Conservation (phyloP, 2,888 invertebrate genomes). For the Lithosia quadra region DNA sequence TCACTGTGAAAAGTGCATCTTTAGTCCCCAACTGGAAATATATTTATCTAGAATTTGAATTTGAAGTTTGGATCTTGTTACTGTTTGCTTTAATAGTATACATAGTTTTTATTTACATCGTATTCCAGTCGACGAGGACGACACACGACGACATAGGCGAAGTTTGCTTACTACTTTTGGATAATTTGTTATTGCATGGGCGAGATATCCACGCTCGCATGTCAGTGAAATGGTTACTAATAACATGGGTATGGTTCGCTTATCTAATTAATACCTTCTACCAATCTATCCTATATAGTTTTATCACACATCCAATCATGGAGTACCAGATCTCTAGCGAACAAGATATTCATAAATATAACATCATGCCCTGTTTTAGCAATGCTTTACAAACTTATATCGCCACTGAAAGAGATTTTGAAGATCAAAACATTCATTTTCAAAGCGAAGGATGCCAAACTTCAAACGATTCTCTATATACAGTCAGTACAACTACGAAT, state of each 20-base stretch:
- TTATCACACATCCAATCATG: slow-evolving; percentile 50
- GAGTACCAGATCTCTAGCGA: slow-evolving; percentile 57
- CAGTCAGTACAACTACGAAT: slow-evolving; percentile 8
- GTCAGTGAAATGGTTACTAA: slow-evolving; percentile 39
- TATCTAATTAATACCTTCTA: slow-evolving; percentile 55
- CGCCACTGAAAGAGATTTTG: slow-evolving; percentile 20
- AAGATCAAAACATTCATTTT: neutral
- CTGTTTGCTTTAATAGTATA: slow-evolving; percentile 22
- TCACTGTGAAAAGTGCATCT: slow-evolving; percentile 52
- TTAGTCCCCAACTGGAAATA: slow-evolving; percentile 47
- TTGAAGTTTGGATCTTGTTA: slow-evolving; percentile 49
- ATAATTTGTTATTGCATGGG: slow-evolving; percentile 53
- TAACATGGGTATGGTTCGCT: slow-evolving; percentile 57
- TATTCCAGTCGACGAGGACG: slow-evolving; percentile 32
- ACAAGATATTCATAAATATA: slow-evolving; percentile 48
- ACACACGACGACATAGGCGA: slow-evolving; percentile 48
- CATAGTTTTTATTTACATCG: slow-evolving; percentile 13
- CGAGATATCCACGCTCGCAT: slow-evolving; percentile 32
- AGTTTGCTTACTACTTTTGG: slow-evolving; percentile 51
- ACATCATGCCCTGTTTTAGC: slow-evolving; percentile 65
- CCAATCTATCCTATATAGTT: slow-evolving; percentile 55
- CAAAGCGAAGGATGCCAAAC: slow-evolving; percentile 33
- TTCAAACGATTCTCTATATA: slow-evolving; percentile 1
- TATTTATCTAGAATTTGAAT: slow-evolving; percentile 53
- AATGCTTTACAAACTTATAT: slow-evolving; percentile 42